Evolutionary conservation across 30 jellyfish, hydroid and myxozoan species (phyloP).

Genomic region (Clytia hemisphaerica): DNA sequence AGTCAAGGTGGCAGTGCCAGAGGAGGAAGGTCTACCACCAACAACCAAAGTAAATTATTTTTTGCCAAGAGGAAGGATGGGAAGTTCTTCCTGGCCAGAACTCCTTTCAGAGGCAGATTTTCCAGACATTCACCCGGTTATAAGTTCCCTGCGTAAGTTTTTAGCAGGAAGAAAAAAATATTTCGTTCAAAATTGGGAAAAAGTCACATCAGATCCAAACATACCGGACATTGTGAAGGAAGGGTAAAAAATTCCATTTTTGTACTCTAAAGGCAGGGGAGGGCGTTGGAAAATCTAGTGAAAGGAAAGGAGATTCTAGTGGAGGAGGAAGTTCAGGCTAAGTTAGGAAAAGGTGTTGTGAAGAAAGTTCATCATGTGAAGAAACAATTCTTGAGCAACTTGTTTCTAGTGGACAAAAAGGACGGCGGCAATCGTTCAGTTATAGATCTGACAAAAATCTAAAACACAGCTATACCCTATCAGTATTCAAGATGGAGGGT

Average conservation of each 20-base stretch:
- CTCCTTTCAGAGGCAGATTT: no score
- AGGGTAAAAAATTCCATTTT: conserved; percentile 8
- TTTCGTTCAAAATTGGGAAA: no score
- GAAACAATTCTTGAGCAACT: conserved; percentile 1
- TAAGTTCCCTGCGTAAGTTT: no score
- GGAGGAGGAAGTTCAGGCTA: neutral
- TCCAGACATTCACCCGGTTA: no score
- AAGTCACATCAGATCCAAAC: conserved; percentile 3
- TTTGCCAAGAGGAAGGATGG: no score
- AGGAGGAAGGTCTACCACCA: no score
- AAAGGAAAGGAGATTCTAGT: no score
- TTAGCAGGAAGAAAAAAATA: no score
- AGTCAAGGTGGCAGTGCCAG: no score
- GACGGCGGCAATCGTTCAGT: conserved; percentile 22
- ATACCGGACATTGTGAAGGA: neutral
- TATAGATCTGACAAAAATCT: neutral
- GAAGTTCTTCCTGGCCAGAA: no score
- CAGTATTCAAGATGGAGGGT: conserved; percentile 13
- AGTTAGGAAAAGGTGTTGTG: conserved; percentile 3
- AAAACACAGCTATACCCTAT: conserved; percentile 5
- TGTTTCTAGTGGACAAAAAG: conserved; percentile 2
- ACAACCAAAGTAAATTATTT: no score
- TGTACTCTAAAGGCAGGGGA: neutral
- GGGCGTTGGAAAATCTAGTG: neutral
- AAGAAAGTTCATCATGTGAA: neutral